A percentile compares a stretch with the other conserved stretches of the same genome.
Conservation (phyloP, 2,888 invertebrate species). For the Agriopis marginaria region DNA sequence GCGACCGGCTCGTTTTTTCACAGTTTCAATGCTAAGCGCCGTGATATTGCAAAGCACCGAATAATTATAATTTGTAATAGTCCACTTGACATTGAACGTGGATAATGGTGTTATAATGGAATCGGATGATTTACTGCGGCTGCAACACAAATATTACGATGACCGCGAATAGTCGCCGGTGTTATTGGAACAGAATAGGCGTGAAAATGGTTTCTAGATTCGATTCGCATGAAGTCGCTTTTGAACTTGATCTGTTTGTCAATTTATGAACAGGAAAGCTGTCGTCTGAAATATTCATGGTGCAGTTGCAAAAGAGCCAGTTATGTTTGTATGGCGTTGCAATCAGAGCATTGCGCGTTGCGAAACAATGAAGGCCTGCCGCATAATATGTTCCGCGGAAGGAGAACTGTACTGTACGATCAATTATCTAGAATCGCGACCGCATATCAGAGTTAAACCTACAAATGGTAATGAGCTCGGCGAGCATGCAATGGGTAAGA, state of each 20-base stretch:
- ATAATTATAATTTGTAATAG: slow-evolving; percentile 56
- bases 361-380: slow-evolving; percentile 77
- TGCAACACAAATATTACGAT: slow-evolving; percentile 34
- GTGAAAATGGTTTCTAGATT: slow-evolving; percentile 30
- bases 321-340: slow-evolving; percentile 71
- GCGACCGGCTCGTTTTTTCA: slow-evolving; percentile 71
- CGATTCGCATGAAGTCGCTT: slow-evolving; percentile 15
- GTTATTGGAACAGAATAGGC: slow-evolving; percentile 27
- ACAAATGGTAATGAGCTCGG: slow-evolving; percentile 29
- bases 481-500: slow-evolving; percentile 21
- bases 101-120: slow-evolving; percentile 47
- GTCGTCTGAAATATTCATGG: slow-evolving; percentile 50
- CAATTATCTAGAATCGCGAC: slow-evolving; percentile 47
- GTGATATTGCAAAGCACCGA: slow-evolving; percentile 61
- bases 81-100: slow-evolving; percentile 60
- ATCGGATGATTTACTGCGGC: slow-evolving; percentile 25
- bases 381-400: slow-evolving; percentile 75
- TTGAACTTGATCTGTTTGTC: slow-evolving; percentile 24
- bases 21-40: slow-evolving; percentile 67
- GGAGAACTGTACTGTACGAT: slow-evolving; percentile 59
- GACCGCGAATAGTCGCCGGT: slow-evolving; percentile 20
- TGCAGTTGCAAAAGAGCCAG: slow-evolving; percentile 65
- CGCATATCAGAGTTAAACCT: slow-evolving; percentile 20
- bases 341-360: slow-evolving; percentile 83
- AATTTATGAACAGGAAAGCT: slow-evolving; percentile 22